These are phyloP conservation scores for Drosophila maculinotata DNA, from an alignment of 2,888 invertebrate genomes.

Conservation along the genomic window DNA sequence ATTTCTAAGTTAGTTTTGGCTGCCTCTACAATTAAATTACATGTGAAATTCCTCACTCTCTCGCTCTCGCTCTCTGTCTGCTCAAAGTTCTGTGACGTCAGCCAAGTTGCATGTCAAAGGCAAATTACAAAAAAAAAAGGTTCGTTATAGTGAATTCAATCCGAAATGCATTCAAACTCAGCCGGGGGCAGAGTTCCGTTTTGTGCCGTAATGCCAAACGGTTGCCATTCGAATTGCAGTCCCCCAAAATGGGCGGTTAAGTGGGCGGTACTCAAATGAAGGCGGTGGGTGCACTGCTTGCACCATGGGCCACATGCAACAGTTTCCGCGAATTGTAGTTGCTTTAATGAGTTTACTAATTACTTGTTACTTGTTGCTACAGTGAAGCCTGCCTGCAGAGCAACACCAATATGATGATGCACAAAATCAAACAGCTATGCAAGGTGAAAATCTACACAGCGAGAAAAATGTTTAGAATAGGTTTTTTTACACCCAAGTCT, in stretches of 20 bases:
- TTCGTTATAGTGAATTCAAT: constrained; percentile 50
- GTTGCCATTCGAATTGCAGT: constrained; percentile 26
- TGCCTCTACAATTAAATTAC: constrained; percentile 44
- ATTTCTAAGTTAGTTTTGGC: neutral
- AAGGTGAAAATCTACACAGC: neutral
- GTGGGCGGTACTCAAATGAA: neutral
- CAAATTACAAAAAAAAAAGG: constrained; percentile 60
- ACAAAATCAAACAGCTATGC: neutral
- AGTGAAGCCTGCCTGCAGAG: constrained; percentile 15
- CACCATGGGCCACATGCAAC: constrained; percentile 60
- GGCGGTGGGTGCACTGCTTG: constrained; percentile 1
- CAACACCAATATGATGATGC: neutral
- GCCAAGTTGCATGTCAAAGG: constrained; percentile 72
- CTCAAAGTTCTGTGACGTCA: constrained; percentile 60
- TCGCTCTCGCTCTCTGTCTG: neutral
- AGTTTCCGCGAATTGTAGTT: constrained; percentile 50
- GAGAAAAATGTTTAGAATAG: too few species aligned
- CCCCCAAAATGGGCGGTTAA: neutral
- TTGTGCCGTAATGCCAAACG: constrained; percentile 28
- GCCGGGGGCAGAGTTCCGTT: constrained; percentile 32
- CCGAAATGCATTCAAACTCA: constrained; percentile 53
- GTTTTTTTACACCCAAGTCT: too few species aligned
- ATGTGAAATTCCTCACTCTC: constrained; percentile 8
- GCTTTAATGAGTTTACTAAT: constrained; percentile 57
- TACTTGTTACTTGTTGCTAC: constrained; percentile 56